These are phyloP conservation scores for Aurelia sp. DNA, from an alignment of 30 jellyfish, hydroid and myxozoan species.

Conservation along the genomic window DNA sequence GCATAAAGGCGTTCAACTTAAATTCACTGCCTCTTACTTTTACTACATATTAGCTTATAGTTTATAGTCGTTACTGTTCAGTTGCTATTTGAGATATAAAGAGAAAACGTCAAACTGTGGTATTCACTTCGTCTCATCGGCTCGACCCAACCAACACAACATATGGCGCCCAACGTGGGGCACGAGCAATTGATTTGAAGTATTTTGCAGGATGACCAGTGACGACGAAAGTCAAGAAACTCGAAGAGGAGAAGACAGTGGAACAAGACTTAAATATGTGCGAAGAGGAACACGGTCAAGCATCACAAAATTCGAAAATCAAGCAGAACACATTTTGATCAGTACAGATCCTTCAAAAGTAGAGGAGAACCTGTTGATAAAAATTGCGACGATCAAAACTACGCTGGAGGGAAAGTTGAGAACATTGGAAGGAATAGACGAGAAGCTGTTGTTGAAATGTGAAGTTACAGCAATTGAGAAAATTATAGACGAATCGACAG, in stretches of 20 bases:
- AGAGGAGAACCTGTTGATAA: neutral
- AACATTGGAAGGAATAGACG: neutral
- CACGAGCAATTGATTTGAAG: neutral
- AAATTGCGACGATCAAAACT: neutral
- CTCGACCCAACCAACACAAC: neutral
- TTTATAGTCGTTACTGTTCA: too few species aligned
- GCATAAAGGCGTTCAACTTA: too few species aligned
- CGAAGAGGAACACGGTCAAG: neutral
- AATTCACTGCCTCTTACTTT: too few species aligned
- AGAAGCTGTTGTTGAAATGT: neutral
- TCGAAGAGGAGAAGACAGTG: neutral
- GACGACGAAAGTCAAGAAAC: neutral
- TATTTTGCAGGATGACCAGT: neutral
- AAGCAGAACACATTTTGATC: neutral
- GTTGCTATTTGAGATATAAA: too few species aligned
- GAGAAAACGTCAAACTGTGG: too few species aligned
- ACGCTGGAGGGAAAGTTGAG: neutral
- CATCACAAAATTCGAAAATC: neutral
- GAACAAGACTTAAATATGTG: neutral
- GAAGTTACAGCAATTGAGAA: neutral
- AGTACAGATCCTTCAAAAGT: neutral
- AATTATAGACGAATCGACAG: neutral
- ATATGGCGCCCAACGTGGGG: conserved; percentile 6
- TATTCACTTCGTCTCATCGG: too few species aligned
- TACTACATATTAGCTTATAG: too few species aligned